Evolutionary conservation across 2,888 invertebrate species (phyloP).

Genomic region (Prosopocoilus inquinatus): DNA sequence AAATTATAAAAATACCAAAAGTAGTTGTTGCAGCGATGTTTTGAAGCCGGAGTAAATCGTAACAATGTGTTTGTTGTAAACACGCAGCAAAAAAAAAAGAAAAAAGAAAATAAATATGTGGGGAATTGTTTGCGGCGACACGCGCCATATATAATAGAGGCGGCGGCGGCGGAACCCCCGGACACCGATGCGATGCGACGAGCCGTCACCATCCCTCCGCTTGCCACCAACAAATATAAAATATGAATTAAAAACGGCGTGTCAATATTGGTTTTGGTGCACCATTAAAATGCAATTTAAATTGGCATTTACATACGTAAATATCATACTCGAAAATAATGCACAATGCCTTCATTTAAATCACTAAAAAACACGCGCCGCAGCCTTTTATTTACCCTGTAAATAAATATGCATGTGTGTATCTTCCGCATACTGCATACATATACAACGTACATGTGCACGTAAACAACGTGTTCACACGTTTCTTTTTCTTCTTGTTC

Average conservation of each 20-base stretch:
- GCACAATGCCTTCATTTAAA: conserved; percentile 24
- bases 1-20: no score
- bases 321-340: conserved; percentile 24
- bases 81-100: no score
- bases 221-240: conserved; percentile 16
- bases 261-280: conserved; percentile 27
- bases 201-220: not conserved
- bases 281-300: conserved; percentile 28
- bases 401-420: no score
- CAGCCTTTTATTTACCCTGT: conserved; percentile 21
- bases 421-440: conserved; percentile 21
- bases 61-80: no score
- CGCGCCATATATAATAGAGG: conserved; percentile 5
- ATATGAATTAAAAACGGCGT: conserved; percentile 24
- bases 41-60: no score
- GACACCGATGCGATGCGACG: not conserved
- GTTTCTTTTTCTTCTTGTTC: no score
- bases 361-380: conserved; percentile 23
- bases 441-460: conserved; percentile 23
- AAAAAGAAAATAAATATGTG: no score
- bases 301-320: conserved; percentile 25
- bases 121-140: not conserved
- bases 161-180: not conserved
- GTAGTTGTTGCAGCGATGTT: no score
- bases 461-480: conserved; percentile 13